These are phyloP conservation scores for Ellobius talpinus DNA, from an alignment of 2,113 vertebrate species.

Conservation along the genomic window DNA sequence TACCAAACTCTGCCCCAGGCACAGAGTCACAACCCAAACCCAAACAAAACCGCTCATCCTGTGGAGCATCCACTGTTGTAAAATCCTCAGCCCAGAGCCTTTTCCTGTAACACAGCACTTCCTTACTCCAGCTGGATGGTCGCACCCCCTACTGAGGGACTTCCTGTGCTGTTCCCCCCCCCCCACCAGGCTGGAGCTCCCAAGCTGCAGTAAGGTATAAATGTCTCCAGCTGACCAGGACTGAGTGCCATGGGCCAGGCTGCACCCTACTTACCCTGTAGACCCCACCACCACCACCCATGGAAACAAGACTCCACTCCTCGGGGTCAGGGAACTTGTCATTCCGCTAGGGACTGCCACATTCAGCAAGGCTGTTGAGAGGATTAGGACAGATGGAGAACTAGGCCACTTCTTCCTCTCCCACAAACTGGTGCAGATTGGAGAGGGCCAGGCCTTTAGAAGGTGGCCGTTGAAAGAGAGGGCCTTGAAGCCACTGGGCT, in stretches of 20 bases:
- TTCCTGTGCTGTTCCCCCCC: background rate
- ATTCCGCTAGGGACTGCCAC: background rate
- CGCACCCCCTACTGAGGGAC: background rate
- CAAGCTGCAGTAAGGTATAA: background rate
- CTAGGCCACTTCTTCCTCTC: background rate
- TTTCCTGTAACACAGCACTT: conserved; percentile 3
- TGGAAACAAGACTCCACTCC: background rate
- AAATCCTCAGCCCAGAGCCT: conserved; percentile 11
- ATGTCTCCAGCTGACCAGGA: background rate
- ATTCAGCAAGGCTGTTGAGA: background rate
- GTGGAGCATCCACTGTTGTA: background rate
- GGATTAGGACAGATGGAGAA: background rate
- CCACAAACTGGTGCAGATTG: background rate
- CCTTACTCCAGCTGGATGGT: background rate
- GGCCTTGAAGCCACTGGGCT: background rate
- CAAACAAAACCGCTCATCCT: background rate
- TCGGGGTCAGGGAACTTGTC: background rate
- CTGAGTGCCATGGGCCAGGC: background rate
- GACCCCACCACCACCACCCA: background rate
- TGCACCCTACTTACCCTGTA: background rate
- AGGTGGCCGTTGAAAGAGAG: background rate
- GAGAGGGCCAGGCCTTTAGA: background rate
- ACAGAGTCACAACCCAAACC: conserved; percentile 31
- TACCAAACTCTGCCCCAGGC: background rate
- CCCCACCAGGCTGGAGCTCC: background rate